Conservation (phyloP, 2,113 vertebrate genomes). For the Nyctibius bracteatus region DNA sequence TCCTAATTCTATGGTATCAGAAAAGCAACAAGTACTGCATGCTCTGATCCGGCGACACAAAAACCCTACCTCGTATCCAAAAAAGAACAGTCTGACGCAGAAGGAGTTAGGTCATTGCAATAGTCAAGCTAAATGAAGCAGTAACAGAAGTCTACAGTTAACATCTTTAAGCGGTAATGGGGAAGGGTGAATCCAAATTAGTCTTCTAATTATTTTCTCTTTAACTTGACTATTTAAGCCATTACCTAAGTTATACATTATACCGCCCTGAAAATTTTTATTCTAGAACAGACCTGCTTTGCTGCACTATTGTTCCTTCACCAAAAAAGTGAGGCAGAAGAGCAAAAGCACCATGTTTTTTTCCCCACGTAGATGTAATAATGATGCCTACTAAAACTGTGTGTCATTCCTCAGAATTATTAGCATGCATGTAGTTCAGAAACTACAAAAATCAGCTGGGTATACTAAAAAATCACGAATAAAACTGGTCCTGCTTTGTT, state of each 20-base stretch:
- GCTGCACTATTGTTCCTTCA: neutral
- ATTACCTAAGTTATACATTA: conserved; percentile 10
- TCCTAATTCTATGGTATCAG: neutral
- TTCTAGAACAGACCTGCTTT: neutral
- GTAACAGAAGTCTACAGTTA: neutral
- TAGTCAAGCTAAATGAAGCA: conserved; percentile 1
- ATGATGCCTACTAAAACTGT: neutral
- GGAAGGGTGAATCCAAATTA: conserved; percentile 26
- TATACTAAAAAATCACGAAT: neutral
- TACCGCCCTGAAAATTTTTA: neutral
- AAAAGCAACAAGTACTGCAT: neutral
- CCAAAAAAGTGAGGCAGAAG: neutral
- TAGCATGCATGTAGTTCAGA: neutral
- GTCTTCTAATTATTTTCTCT: conserved; percentile 26
- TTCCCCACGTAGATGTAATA: neutral
- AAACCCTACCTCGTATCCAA: neutral
- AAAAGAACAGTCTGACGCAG: neutral
- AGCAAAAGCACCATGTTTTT: neutral
- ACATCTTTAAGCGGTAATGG: neutral
- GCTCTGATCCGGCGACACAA: neutral
- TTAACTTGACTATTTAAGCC: conserved; percentile 26
- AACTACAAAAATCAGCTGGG: neutral
- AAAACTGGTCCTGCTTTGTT: neutral
- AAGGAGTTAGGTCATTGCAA: neutral
- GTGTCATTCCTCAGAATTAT: neutral